Conservation (phyloP, 2,797 vertebrate species). For the Typhlichthys eigenmanni region DNA sequence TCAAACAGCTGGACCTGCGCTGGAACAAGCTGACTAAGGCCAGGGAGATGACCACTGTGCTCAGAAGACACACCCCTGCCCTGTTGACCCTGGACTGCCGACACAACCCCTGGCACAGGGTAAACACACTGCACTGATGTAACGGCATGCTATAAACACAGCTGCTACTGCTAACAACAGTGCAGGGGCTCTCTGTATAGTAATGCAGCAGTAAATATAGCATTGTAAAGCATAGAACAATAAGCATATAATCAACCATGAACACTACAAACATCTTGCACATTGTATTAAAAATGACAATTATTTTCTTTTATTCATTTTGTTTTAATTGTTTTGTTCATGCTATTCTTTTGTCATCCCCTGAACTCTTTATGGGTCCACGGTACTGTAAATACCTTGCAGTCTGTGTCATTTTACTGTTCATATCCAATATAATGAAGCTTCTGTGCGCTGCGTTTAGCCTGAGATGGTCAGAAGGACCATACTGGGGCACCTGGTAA, state of each 20-base stretch:
- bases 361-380: too few species aligned
- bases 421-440: too few species aligned
- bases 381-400: too few species aligned
- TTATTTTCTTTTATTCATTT: too few species aligned
- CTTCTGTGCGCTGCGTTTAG: constrained; percentile 43
- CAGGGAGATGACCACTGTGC: constrained; percentile 71
- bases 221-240: too few species aligned
- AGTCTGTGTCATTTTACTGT: background rate
- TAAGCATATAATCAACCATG: too few species aligned
- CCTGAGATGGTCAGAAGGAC: constrained; percentile 67
- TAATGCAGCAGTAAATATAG: too few species aligned
- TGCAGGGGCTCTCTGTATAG: too few species aligned
- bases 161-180: background rate
- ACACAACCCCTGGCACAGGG: constrained; percentile 82
- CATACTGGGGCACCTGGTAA: constrained; percentile 73
- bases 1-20: constrained; percentile 80
- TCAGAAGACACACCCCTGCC: constrained; percentile 75
- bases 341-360: background rate
- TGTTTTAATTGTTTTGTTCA: background rate
- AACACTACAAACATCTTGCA: too few species aligned
- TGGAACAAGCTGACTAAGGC: constrained; percentile 83
- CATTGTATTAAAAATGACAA: too few species aligned
- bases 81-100: constrained; percentile 76
- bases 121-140: constrained; percentile 31
- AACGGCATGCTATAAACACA: background rate